Evolutionary conservation across 1,140 invertebrate genomes (phyloP), one percentile per base, ranked within the genome.

Genomic region (Apis dorsata): DNA sequence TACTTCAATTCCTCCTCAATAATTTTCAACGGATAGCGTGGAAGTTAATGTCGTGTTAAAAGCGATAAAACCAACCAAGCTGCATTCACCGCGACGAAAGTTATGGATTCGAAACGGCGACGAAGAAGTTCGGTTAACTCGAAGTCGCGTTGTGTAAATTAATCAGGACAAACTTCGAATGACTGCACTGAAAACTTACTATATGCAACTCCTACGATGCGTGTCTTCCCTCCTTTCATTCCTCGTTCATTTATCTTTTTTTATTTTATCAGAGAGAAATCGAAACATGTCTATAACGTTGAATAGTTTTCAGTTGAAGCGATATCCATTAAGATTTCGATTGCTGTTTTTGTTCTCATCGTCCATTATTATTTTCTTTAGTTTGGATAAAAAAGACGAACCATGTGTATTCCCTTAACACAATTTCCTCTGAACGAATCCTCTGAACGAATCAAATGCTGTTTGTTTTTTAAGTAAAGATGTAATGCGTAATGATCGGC

Each of bases 401-500:
- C 7, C 24, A 34, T 2, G 5, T 19, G 44, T 34, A 24, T 21
- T 12, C 13, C 44, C 63, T 65, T 76, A 12, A 51, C n/a, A 15
- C 21, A 51, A 65, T 51, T 19, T 55, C 75, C 24, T 24, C 24
- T 24, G 24, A 7, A 19, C 28, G 11, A 51, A n/a, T 21, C 44
- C n/a, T 51, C 21, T 21, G 10, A 65, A 0, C 53, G 53, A 17
- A 49, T 79, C 28, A 24, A 17, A 34, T 9, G 0, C 15, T 66
- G 49, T 84, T 79, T 84, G 69, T 12, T 79, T 69, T 51, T 78
- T n/a, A n/a, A 57, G 49, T 5, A 10, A 2, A 51, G 55, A 74
- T 24, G 8, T 24, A 24, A 24, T 24, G 10, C 24, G 17, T 71
- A 83, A 83, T 28, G 44, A 84, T 79, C 21, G 21, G 24, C 57